These are phyloP conservation scores for Chauna torquata DNA, from an alignment of 2,113 vertebrate species.

Conservation along the genomic window DNA sequence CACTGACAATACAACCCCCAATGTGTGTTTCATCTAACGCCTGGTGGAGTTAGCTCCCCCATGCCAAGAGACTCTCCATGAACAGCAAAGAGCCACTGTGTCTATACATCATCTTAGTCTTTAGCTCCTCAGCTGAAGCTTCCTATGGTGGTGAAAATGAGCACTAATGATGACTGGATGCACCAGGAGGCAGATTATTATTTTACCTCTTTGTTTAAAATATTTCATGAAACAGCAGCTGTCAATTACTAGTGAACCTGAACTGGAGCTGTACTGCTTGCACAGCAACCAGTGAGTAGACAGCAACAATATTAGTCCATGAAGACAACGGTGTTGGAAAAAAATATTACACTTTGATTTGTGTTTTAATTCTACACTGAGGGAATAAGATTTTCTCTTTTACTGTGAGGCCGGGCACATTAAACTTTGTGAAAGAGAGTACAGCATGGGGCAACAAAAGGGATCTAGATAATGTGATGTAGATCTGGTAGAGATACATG, in stretches of 20 bases:
- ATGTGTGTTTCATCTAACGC: neutral
- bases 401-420: neutral
- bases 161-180: neutral
- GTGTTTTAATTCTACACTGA: neutral
- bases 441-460: neutral
- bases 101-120: neutral
- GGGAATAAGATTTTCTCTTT: neutral
- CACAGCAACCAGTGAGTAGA: neutral
- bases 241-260: neutral
- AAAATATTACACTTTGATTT: neutral
- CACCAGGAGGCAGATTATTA: neutral
- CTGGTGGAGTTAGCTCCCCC: neutral
- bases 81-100: neutral
- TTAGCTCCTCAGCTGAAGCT: neutral
- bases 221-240: neutral
- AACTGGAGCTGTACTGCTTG: neutral
- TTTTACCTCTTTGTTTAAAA: neutral
- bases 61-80: accelerated
- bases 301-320: neutral
- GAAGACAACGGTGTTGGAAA: neutral
- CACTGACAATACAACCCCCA: neutral
- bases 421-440: neutral
- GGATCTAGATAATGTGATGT: neutral
- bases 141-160: neutral
- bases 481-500: neutral